Percentiles rank a stretch among this genome's conserved stretches.
These are phyloP conservation scores for Crax fasciolata DNA, from an alignment of 2,797 vertebrate species.

Conservation along the genomic window DNA sequence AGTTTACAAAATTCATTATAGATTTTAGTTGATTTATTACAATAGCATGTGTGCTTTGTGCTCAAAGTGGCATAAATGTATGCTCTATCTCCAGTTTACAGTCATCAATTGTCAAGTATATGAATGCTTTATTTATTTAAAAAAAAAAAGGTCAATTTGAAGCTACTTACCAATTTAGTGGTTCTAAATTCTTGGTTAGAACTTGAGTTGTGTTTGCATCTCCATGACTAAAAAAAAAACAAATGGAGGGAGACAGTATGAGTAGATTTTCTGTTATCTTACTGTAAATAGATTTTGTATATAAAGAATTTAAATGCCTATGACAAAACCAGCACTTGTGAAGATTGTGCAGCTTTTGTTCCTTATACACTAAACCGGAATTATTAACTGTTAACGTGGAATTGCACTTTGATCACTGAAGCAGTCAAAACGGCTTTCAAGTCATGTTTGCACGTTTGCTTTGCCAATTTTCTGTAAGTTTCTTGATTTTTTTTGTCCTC, in stretches of 20 bases:
- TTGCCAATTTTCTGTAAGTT: not conserved
- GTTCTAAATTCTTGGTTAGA: slow-evolving; percentile 6
- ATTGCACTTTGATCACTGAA: slow-evolving; percentile 40
- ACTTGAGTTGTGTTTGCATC: slow-evolving; percentile 3
- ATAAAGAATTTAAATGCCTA: slow-evolving; percentile 53
- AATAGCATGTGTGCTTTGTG: slow-evolving; percentile 8
- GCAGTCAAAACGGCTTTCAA: not conserved
- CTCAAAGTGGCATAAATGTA: not conserved
- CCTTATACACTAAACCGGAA: slow-evolving; percentile 66
- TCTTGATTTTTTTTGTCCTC: not conserved
- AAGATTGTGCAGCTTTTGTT: slow-evolving; percentile 25
- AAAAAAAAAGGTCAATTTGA: not conserved
- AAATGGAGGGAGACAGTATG: slow-evolving; percentile 38
- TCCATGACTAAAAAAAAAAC: slow-evolving; percentile 20
- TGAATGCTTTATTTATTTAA: not conserved
- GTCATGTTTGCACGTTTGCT: not conserved
- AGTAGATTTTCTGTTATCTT: slow-evolving; percentile 39
- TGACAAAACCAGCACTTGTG: not conserved
- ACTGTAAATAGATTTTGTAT: slow-evolving; percentile 73
- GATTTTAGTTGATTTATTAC: not conserved
- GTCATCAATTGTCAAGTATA: slow-evolving; percentile 32
- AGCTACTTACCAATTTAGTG: slow-evolving; percentile 3
- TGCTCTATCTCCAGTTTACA: not conserved
- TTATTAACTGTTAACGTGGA: slow-evolving; percentile 4
- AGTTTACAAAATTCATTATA: not conserved